These are phyloP conservation scores for Ellobium chinense DNA, from an alignment of 2,888 invertebrate genomes.

Conservation along the genomic window DNA sequence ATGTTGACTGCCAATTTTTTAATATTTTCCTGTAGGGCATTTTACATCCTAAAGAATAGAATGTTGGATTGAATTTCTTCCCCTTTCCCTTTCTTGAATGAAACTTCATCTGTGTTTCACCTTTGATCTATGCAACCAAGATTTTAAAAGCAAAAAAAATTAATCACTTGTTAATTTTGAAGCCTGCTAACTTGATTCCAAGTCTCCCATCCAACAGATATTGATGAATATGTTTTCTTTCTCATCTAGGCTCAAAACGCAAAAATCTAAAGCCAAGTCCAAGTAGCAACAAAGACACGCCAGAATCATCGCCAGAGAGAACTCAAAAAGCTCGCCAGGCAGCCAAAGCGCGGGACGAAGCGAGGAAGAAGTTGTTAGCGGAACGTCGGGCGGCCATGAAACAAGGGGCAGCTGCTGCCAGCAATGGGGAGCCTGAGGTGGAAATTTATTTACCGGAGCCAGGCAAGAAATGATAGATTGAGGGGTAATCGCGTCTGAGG, in stretches of 20 bases:
- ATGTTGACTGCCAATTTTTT: too few species aligned
- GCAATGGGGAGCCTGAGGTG: conserved; percentile 4
- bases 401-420: conserved; percentile 48
- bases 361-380: conserved; percentile 89
- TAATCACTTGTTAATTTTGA: too few species aligned
- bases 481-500: too few species aligned
- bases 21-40: too few species aligned
- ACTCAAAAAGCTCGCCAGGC: conserved; percentile 72
- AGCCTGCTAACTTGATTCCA: too few species aligned
- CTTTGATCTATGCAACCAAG: too few species aligned
- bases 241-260: conserved; percentile 61
- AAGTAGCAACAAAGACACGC: conserved; percentile 67
- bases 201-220: too few species aligned
- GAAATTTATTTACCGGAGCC: conserved; percentile 36
- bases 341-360: conserved; percentile 81
- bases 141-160: too few species aligned
- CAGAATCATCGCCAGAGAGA: conserved; percentile 70
- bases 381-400: conserved; percentile 83
- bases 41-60: too few species aligned
- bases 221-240: neutral
- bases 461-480: conserved; percentile 18
- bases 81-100: too few species aligned
- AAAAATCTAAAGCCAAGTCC: conserved; percentile 59
- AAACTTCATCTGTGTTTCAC: too few species aligned
- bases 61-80: too few species aligned